Conservation (phyloP, 37 sponge, comb jelly and placozoan species). For the Haliclona indistincta region DNA sequence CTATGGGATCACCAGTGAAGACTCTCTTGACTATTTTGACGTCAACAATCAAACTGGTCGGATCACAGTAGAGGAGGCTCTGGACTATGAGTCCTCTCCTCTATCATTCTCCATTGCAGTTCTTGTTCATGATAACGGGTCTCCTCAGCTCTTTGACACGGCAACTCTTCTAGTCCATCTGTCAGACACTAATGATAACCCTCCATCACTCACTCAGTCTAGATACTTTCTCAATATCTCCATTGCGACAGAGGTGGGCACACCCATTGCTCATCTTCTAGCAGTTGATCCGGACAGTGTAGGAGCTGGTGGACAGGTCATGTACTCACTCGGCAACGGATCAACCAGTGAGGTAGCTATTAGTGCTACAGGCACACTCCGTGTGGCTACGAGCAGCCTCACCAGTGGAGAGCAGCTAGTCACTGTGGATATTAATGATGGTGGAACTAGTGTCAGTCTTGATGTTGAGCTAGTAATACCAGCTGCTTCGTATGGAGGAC, state of each 20-base stretch:
- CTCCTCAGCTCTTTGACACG: slow-evolving; percentile 32
- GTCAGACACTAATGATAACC: slow-evolving; percentile 43
- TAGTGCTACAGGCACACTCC: slow-evolving; percentile 49
- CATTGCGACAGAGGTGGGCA: slow-evolving; percentile 33
- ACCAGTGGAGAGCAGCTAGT: slow-evolving; percentile 1
- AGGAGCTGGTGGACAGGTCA: background rate
- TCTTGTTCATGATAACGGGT: slow-evolving; percentile 59
- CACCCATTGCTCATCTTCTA: slow-evolving; percentile 36
- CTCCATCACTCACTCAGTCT: slow-evolving; percentile 35
- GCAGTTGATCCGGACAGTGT: slow-evolving; percentile 55
- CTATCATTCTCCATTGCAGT: slow-evolving; percentile 39
- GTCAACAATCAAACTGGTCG: slow-evolving; percentile 42
- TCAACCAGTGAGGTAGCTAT: background rate
- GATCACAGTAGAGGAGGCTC: slow-evolving; percentile 8
- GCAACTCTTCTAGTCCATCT: slow-evolving; percentile 36
- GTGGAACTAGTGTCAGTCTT: background rate
- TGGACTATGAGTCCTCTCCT: slow-evolving; percentile 23
- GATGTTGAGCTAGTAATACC: slow-evolving; percentile 8
- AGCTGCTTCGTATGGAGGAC: background rate
- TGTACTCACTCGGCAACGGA: slow-evolving; percentile 25
- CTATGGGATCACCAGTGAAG: slow-evolving; percentile 30
- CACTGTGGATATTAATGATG: slow-evolving; percentile 53
- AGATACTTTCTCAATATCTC: slow-evolving; percentile 33
- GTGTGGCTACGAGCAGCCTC: slow-evolving; percentile 7
- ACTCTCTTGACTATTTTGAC: slow-evolving; percentile 27